Conservation (phyloP, 2,113 vertebrate genomes). For the Brachyhypopomus gauderio region DNA sequence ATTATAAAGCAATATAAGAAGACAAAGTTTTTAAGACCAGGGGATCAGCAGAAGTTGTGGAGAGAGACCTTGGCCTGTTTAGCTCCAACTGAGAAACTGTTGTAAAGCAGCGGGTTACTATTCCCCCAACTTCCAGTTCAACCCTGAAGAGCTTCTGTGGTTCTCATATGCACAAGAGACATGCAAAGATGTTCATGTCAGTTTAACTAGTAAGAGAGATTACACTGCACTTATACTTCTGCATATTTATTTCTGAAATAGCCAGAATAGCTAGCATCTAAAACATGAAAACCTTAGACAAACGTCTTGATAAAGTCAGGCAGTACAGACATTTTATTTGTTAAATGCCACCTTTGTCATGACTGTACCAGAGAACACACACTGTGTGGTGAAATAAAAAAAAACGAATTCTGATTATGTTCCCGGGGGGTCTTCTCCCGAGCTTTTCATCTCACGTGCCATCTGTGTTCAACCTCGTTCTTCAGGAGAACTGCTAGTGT, state of each 20-base stretch:
- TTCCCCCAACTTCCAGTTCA: neutral
- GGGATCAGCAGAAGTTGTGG: constrained; percentile 26
- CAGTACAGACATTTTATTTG: neutral
- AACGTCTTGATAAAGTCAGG: neutral
- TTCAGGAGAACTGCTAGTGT: constrained; percentile 44
- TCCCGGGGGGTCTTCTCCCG: constrained; percentile 30
- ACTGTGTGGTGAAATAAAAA: neutral
- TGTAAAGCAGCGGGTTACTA: neutral
- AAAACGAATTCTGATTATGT: constrained; percentile 50
- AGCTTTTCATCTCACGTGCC: constrained; percentile 26
- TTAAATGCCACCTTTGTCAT: neutral
- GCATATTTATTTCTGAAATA: neutral
- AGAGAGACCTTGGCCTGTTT: constrained; percentile 12
- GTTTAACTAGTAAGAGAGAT: neutral
- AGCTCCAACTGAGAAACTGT: constrained; percentile 13
- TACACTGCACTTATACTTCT: neutral
- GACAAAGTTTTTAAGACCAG: constrained; percentile 45
- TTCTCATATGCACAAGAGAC: neutral
- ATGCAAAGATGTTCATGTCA: too few species aligned
- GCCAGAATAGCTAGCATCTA: too few species aligned
- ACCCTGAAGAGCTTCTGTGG: neutral
- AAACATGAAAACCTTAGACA: too few species aligned
- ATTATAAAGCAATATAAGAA: constrained; percentile 52
- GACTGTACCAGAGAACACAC: neutral
- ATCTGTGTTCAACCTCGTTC: constrained; percentile 52